Base-by-base conservation (phyloP, 2,797 vertebrate genomes). In the Gouania willdenowi region DNA sequence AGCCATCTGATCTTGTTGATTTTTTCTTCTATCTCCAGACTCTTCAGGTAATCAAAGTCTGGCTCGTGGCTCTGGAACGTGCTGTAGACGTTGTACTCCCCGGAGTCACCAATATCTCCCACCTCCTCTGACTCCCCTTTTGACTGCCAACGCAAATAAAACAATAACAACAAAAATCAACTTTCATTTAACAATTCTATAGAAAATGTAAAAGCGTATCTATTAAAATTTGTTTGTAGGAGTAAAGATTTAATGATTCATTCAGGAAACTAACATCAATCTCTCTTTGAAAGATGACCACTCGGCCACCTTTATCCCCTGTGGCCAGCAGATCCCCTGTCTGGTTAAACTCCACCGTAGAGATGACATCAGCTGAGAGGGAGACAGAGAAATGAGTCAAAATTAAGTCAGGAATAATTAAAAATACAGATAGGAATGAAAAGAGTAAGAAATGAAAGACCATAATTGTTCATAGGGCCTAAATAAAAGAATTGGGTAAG, bases 11-110 rank as follows among this genome's bases (percentile, higher is more conserved):
- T 98, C 86, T 97, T 98, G 86, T 98, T 98, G 79, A 98, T 98
- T 68, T 98, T 98, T 83, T 98, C 96, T 75, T 98, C 96, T 45
- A 98, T 98, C 85, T 98, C 95, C 82, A 98, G 85, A 75, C 95
- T 98, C 78, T 98, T 98, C 85, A 98, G 82, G 87, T 98, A 98
- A 85, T 98, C 96, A 49, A 98, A 98, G 88, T 98, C 96, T 0
- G 95, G 95, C 82, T 98, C 96, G 7, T 98, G 96, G 82, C 96
- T 98, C 91, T 98, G 96, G 88, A 98, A 98, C 13, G 95, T 98
- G 88, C 96, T 98, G 85, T 98, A 98, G 81, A 98, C 95, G 48
- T 98, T 98, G 56, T 98, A 98, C 71, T 98, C 96, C 11, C 96
- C 95, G n/a, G 92, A 94, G 45, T 94, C 92, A 54, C 89, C 91